Base-by-base conservation (phyloP, 2,888 invertebrate species). In the Mesoligia furuncula region DNA sequence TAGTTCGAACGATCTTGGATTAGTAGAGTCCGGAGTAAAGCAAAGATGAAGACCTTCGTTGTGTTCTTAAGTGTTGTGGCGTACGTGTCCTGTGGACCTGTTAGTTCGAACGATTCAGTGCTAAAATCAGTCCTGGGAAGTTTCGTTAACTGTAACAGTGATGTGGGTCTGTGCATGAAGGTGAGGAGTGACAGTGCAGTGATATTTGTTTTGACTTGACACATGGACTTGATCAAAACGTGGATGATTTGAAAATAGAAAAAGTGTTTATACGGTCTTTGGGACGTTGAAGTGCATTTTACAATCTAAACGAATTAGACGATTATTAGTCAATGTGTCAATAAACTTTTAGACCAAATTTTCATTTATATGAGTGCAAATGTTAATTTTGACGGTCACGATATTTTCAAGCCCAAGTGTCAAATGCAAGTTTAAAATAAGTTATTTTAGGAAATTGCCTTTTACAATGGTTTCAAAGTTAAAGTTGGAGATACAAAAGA, bases 91-190 rank as follows among this genome's bases (percentile, higher is more conserved):
- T 91, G 93, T 87, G 93, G 90, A 75, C 96, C 96, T 9, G 91
- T 96, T 77, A 85, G 90, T 69, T 91, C 94, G 66, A 95, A 95
- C 66, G 94, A 95, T 62, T 93, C 94, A 86, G 94, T 95, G 91
- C 77, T 94, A 0, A 92, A 91, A 81, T 88, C 93, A 31, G 92
- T 95, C 83, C 84, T 94, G 39, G 93, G 92, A 69, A 95, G 93
- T 85, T 91, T 96, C 74, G 93, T 95, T 89, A 93, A 95, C 90
- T 96, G 96, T 87, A 95, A 95, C 85, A 95, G 95, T 95, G 96
- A 96, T 91, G 90, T 95, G 77, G 92, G 92, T 86, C 90, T 95
- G 91, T 96, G 96, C 77, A 88, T 95, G 79, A 96, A 96, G 96
- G 96, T 96, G 95, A 89, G 86, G 51, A 89, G 90, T 89, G 90